These are phyloP conservation scores for Crax fasciolata DNA, from an alignment of 2,797 vertebrate species.

Conservation along the genomic window DNA sequence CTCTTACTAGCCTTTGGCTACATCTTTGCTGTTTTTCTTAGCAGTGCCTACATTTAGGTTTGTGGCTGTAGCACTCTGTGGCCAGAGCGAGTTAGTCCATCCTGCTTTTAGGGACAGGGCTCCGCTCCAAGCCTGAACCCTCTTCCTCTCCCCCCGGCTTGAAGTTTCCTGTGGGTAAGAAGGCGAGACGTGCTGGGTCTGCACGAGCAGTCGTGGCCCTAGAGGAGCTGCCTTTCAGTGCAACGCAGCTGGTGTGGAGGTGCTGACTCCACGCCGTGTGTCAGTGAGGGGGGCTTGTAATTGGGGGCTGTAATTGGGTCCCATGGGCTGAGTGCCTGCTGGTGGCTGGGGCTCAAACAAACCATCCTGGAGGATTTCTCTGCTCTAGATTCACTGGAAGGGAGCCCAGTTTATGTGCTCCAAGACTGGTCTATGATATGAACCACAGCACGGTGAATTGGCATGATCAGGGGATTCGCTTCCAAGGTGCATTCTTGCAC, in stretches of 20 bases:
- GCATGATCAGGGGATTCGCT: neutral
- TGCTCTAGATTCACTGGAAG: neutral
- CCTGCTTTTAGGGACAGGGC: neutral
- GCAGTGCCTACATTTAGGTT: neutral
- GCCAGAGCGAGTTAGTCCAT: neutral
- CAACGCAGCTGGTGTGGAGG: neutral
- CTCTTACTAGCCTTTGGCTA: neutral
- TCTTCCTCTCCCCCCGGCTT: neutral
- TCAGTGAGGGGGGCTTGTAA: neutral
- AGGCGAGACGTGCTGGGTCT: fast-evolving
- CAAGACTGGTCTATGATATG: neutral
- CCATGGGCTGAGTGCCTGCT: neutral
- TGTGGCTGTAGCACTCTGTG: neutral
- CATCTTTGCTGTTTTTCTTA: neutral
- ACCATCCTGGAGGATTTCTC: neutral
- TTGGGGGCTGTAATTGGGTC: neutral
- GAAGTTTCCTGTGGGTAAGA: neutral
- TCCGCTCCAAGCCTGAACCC: neutral
- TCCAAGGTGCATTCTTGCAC: neutral
- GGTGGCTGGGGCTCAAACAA: neutral
- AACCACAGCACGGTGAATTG: neutral
- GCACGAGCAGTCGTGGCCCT: neutral
- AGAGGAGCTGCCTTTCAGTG: neutral
- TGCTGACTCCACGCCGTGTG: neutral
- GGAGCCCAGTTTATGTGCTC: neutral